Evolutionary conservation across 2,888 invertebrate genomes (phyloP), one percentile per base, ranked within the genome.

Genomic region (Byasa hedistus): DNA sequence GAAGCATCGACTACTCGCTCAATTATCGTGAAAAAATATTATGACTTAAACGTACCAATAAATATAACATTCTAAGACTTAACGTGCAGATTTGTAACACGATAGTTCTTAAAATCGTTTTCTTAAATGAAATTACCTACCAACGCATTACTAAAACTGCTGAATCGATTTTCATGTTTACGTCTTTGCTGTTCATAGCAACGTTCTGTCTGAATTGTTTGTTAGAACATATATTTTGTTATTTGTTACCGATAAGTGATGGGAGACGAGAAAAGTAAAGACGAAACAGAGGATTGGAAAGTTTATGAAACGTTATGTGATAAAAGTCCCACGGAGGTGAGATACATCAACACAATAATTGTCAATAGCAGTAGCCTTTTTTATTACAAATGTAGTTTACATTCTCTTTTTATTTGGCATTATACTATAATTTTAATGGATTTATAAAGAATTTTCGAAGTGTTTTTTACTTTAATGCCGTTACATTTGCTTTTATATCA

Each of bases 291-390:
- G 79, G 96, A 96, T 83, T 95, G 96, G 94, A 93, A 93, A 79
- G 93, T 95, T 70, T 96, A 94, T 81, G 94, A 96, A 85, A 92
- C 94, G 7, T 85, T 96, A 69, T 94, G 94, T 73, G 93, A 92
- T 74, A 93, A 93, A 79, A 89, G 87, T 72, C 88, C 90, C 19
- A 86, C 85, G 57, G 93, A 93, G 86, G 94, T 94, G 82, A 82
- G 85, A 21, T 81, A 44, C 52, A 24, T 64, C 61, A 22, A 22
- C 10, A 54, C 15, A n/a, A 52, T 19, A 52, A 52, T 12, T 52
- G n/a, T 10, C n/a, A 52, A 52, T 22, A 5, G 2, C 21, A 52
- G 7, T 52, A 21, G 21, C 21, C 19, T 44, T 44, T 44, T 12
- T 44, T 44, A 44, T 17, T 44, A 17, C 12, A 39, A 39, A 39